A percentile compares a stretch with the other conserved stretches of the same genome.
phyloP scores from a whole-genome alignment of 92 coral and sea anemone genomes.

The Anthopleura xanthogrammica region DNA sequence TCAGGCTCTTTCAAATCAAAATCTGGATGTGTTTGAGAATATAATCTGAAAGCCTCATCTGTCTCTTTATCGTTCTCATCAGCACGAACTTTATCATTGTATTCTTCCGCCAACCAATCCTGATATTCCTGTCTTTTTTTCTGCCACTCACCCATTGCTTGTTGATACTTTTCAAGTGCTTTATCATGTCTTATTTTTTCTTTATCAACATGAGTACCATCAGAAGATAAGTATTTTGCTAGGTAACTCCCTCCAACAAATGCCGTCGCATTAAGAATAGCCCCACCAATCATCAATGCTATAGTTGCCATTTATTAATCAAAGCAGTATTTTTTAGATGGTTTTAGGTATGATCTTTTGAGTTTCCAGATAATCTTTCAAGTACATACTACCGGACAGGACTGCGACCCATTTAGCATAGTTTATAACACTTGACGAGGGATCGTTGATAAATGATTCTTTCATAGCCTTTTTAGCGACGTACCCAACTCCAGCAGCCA shows the following conservation, averaged over 20 bases:
- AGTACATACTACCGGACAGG: constrained; percentile 31
- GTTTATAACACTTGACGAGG: constrained; percentile 40
- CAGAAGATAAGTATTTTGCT: constrained; percentile 37
- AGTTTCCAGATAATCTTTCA: constrained; percentile 54
- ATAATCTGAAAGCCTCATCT: constrained; percentile 49
- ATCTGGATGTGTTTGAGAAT: constrained; percentile 42
- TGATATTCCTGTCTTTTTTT: constrained; percentile 36
- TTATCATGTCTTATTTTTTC: constrained; percentile 57
- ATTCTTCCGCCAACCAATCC: constrained; percentile 36
- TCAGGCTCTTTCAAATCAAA: constrained; percentile 29
- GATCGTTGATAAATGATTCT: constrained; percentile 50
- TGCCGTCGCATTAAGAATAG: constrained; percentile 48
- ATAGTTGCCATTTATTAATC: constrained; percentile 36
- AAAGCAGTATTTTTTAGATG: constrained; percentile 26
- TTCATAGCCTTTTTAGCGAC: constrained; percentile 49
- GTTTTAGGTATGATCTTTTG: constrained; percentile 52
- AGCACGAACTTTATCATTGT: constrained; percentile 15
- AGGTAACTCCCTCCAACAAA: constrained; percentile 52
- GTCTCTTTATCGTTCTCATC: constrained; percentile 27
- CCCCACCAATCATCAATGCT: constrained; percentile 59
- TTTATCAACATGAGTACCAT: constrained; percentile 2
- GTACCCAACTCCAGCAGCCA: constrained; percentile 45
- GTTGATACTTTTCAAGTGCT: constrained; percentile 57
- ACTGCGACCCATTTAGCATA: constrained; percentile 60
- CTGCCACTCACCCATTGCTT: constrained; percentile 44